A percentile compares a stretch with the other conserved stretches of the same genome.
phyloP scores from a whole-genome alignment of 2,797 vertebrate species.

The Iguana delicatissima region DNA sequence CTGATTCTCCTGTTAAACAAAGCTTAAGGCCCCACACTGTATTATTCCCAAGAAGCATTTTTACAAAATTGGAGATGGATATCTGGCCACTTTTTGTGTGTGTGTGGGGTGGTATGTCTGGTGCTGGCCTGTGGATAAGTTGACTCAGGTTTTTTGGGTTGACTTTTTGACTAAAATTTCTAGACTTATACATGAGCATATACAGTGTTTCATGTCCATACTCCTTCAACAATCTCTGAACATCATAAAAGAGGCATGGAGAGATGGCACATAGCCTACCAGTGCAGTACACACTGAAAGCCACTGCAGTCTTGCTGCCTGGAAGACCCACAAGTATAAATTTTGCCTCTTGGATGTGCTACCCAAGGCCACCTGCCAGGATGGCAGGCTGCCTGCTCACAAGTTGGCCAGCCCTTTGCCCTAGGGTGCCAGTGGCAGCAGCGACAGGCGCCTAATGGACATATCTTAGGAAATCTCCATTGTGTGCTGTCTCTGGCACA shows the following conservation, averaged over 20 bases:
- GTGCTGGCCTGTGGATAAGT: too few species aligned
- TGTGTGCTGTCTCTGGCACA: conserved; percentile 28
- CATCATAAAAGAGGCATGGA: neutral
- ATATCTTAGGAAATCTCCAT: conserved; percentile 5
- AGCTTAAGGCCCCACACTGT: too few species aligned
- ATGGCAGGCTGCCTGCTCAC: accelerated
- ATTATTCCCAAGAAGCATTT: too few species aligned
- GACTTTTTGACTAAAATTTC: too few species aligned
- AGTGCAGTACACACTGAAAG: neutral
- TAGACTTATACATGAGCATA: too few species aligned
- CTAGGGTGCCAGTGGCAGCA: neutral
- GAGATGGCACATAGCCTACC: neutral
- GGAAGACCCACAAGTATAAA: neutral
- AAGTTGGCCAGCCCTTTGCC: accelerated
- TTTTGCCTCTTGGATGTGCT: neutral
- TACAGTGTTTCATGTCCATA: neutral
- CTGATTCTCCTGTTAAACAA: too few species aligned
- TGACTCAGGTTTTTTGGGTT: too few species aligned
- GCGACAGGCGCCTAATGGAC: neutral
- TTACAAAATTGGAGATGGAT: too few species aligned
- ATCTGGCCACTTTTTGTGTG: too few species aligned
- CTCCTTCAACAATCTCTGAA: neutral
- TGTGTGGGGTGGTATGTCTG: too few species aligned
- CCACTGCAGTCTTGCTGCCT: neutral
- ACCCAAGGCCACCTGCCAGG: conserved; percentile 25